Conservation (phyloP, 2,113 vertebrate genomes). For the Speoplatyrhinus poulsoni region DNA sequence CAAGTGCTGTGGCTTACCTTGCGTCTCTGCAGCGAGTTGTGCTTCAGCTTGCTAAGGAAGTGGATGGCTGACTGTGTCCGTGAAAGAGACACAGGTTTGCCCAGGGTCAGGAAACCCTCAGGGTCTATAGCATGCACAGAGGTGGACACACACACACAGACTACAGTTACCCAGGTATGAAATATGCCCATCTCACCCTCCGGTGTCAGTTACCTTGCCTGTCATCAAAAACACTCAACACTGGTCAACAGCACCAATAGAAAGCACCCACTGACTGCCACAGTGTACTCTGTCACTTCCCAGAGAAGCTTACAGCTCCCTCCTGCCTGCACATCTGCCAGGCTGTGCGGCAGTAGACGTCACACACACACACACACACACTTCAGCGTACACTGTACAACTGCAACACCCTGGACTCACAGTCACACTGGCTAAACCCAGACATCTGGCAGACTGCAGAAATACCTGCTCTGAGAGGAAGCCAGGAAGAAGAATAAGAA, state of each 20-base stretch:
- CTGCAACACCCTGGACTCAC: constrained; percentile 10
- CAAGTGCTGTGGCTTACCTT: constrained; percentile 61
- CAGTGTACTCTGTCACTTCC: constrained; percentile 28
- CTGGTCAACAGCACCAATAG: no score
- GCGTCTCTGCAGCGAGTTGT: constrained; percentile 79
- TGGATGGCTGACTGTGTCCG: constrained; percentile 78
- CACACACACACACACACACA: constrained; percentile 61
- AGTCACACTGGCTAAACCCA: neutral
- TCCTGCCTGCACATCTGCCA: constrained; percentile 56
- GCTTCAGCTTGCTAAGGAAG: constrained; percentile 91
- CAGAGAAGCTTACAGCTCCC: constrained; percentile 53
- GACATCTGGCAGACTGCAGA: neutral
- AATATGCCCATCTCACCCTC: neutral
- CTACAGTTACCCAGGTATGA: neutral
- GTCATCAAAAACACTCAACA: neutral
- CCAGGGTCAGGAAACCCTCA: constrained; percentile 26
- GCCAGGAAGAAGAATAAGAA: neutral
- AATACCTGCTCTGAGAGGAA: constrained; percentile 27
- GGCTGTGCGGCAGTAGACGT: constrained; percentile 27
- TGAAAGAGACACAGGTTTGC: constrained; percentile 57
- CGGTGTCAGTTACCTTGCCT: neutral
- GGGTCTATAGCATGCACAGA: constrained; percentile 53
- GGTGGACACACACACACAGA: constrained; percentile 1
- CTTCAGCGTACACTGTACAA: constrained; percentile 29
- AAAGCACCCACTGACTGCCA: neutral